phyloP scores from a whole-genome alignment of 2,888 invertebrate species.

The Pocota personata region DNA sequence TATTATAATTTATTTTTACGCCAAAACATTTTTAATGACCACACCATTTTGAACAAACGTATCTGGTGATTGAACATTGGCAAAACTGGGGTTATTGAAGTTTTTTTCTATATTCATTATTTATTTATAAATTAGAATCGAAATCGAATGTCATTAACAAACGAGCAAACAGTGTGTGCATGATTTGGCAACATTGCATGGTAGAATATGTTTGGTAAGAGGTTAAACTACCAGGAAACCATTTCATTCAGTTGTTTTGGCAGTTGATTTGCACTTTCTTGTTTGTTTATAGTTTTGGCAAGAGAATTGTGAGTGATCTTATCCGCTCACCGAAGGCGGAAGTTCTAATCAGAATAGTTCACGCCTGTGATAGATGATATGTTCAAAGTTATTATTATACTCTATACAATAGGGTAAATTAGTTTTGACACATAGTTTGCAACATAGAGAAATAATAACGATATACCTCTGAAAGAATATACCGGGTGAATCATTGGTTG shows the following conservation, averaged over 20 bases:
- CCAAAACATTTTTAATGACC: slow-evolving; percentile 14
- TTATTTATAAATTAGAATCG: slow-evolving; percentile 28
- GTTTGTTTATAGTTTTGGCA: slow-evolving; percentile 19
- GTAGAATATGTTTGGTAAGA: slow-evolving; percentile 2
- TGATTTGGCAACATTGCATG: not conserved
- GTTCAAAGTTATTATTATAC: not conserved
- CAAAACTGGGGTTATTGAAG: not conserved
- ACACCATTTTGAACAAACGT: not conserved
- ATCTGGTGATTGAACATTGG: slow-evolving; percentile 6
- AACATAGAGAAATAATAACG: too few species aligned
- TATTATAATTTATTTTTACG: slow-evolving; percentile 22
- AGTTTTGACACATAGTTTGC: not conserved
- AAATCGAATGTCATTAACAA: slow-evolving; percentile 38
- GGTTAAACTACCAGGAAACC: not conserved
- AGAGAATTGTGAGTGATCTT: not conserved
- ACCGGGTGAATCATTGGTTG: too few species aligned
- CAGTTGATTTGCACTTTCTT: slow-evolving; percentile 1
- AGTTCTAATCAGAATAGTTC: not conserved
- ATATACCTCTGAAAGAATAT: too few species aligned
- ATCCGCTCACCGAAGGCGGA: not conserved
- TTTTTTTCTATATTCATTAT: not conserved
- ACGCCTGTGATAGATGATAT: slow-evolving; percentile 4
- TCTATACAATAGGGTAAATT: not conserved
- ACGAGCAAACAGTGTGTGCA: not conserved
- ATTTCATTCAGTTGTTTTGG: slow-evolving; percentile 10